Evolutionary conservation across 2,113 vertebrate species (phyloP).

Genomic region (Baryphthengus martii): DNA sequence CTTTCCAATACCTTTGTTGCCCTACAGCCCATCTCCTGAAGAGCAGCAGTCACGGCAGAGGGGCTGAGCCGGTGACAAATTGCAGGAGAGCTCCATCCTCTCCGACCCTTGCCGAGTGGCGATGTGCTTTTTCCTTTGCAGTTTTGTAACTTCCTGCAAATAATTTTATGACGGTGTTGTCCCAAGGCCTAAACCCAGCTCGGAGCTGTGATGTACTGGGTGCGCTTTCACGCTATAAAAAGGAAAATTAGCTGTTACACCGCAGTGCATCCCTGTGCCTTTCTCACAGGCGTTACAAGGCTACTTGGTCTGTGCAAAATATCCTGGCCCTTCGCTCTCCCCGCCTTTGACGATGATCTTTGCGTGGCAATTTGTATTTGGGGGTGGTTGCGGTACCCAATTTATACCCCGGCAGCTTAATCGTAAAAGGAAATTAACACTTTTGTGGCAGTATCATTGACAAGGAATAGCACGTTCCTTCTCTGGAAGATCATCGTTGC

Average conservation of each 20-base stretch:
- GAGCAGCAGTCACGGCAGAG: not conserved
- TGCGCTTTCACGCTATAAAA: not conserved
- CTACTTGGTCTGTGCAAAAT: not conserved
- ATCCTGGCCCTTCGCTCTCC: not conserved
- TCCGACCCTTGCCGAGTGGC: not conserved
- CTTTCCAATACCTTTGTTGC: not conserved
- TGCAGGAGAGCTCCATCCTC: not conserved
- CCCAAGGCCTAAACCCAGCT: not conserved
- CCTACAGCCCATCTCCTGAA: rapidly evolving
- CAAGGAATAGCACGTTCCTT: not conserved
- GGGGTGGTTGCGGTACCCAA: not conserved
- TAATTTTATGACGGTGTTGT: not conserved
- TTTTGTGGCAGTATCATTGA: not conserved
- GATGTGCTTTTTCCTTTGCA: not conserved
- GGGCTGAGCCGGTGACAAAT: not conserved
- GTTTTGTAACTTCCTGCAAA: not conserved
- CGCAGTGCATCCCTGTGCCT: not conserved
- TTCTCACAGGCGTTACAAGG: not conserved
- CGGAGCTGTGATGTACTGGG: not conserved
- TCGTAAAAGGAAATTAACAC: not conserved
- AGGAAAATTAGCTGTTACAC: not conserved
- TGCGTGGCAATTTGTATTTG: not conserved
- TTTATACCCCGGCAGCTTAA: not conserved
- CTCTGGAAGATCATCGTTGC: not conserved
- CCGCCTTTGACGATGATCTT: not conserved